Conservation (phyloP, 1,140 invertebrate genomes). For the Triops cancriformis region DNA sequence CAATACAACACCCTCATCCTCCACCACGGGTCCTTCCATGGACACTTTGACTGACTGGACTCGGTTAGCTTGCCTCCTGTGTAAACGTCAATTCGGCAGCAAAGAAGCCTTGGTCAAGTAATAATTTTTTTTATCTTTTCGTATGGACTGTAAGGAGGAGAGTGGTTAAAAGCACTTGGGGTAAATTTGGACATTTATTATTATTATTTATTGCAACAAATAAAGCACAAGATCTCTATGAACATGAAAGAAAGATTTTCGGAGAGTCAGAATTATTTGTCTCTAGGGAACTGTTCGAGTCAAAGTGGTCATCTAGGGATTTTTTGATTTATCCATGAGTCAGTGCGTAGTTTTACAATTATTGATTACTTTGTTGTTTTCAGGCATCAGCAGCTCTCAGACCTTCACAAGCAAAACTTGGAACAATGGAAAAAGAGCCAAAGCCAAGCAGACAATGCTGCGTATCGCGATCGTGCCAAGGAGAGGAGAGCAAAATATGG, state of each 20-base stretch:
- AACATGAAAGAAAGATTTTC: no score
- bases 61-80: slow-evolving; percentile 88
- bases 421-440: slow-evolving; percentile 52
- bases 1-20: slow-evolving; percentile 34
- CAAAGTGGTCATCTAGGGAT: no score
- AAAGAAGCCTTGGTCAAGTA: slow-evolving; percentile 24
- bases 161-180: no score
- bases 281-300: no score
- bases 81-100: slow-evolving; percentile 63
- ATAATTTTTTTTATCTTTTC: neutral
- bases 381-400: slow-evolving; percentile 84
- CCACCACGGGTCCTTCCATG: slow-evolving; percentile 44
- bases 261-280: no score
- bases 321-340: no score
- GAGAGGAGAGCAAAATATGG: slow-evolving; percentile 92
- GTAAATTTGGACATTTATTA: no score
- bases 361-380: slow-evolving; percentile 26
- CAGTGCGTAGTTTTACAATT: no score
- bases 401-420: slow-evolving; percentile 91
- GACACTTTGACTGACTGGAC: slow-evolving; percentile 69
- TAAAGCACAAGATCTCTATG: no score
- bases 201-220: no score
- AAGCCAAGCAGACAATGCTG: slow-evolving; percentile 36
- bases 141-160: neutral
- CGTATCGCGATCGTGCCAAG: slow-evolving; percentile 90